Evolutionary conservation across 2,113 vertebrate species (phyloP), one percentile per base, ranked within the genome.

Genomic region (Ceratotherium simum): DNA sequence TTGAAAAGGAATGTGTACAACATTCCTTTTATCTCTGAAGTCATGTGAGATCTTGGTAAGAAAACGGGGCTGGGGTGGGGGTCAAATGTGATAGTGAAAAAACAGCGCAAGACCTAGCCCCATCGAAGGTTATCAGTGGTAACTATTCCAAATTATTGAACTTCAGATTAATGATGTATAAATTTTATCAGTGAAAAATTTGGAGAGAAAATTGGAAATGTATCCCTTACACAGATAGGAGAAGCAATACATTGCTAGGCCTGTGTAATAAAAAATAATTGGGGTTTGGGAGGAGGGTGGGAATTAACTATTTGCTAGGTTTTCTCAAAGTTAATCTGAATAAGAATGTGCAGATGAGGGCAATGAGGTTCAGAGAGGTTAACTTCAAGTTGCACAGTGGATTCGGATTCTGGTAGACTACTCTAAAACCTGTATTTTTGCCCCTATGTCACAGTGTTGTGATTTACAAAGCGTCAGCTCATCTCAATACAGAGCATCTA

Each of bases 381-480:
- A 65, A 21, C 13, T 23, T 39, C 54, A 8, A 27, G 27, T n/a
- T 23, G 25, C 2, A 11, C 7, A 11, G 17, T 20, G 6, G 42
- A 16, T 42, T 75, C 1, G 25, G n/a, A 9, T 79, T 51, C 10
- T 36, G 10, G 29, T 25, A 31, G 9, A n/a, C 18, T 3, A 48
- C 2, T 62, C 25, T 4, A n/a, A 27, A 51, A 80, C 81, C 54
- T 27, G 33, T 62, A 2, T 11, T 46, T 64, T 36, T 58, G 29
- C 17, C 0, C 2, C 5, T 13, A 13, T 3, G 16, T 6, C 0
- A 18, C 18, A 69, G 39, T 17, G 13, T 16, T 54, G 20, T 4
- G 12, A 84, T 14, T 39, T 85, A 6, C 9, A 14, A 75, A 64
- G 76, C 16, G 1, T 20, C 5, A 20, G 51, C 21, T 93, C 42